Base-by-base conservation (phyloP, 37 sponge, comb jelly and placozoan species). In the Amphimedon queenslandica region DNA sequence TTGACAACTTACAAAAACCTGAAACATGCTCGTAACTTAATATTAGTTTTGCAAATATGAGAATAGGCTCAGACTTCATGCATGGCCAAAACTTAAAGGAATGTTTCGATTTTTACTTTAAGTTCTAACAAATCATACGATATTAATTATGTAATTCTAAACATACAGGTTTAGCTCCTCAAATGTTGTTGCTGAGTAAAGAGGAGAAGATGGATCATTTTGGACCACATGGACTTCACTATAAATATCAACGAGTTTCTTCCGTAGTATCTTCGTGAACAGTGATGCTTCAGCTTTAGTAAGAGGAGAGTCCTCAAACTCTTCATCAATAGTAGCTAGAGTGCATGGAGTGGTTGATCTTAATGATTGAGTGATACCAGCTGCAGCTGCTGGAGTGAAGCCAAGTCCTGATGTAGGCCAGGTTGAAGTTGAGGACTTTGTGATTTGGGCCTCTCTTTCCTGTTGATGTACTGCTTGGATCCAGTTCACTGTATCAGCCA, bases 141-240 rank as follows among this genome's bases (percentile, higher is more conserved):
- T n/a, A n/a, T n/a, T n/a, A n/a, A n/a, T 24, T 24, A n/a, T n/a
- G n/a, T n/a, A 32, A 24, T 70, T 16, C 4, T 32, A 1, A 20
- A 43, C 90, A 83, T 47, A 92, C 93, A 97, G 76, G 27, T 68
- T 66, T 5, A 97, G 85, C 66, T 97, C 92, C 40, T 97, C 98
- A 64, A 97, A 97, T n/a, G 82, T 58, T 69, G 94, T 97, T 61
- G 88, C 94, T 18, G 91, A 92, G 82, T 88, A 91, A 27, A 97
- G 83, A 18, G 98, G 94, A n/a, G 95, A 91, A 73, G 84, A 85
- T 23, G 92, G 98, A 60, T 97, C 90, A 20, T 53, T 69, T 35
- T 79, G 68, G 69, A 86, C 84, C 0, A 97, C 85, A 63, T 94
- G 89, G 23, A 97, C 76, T 23, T 67, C 78, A 11, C 77, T 57